Evolutionary conservation across 2,888 invertebrate species (phyloP).

Genomic region (Hermaeophaga mercurialis): DNA sequence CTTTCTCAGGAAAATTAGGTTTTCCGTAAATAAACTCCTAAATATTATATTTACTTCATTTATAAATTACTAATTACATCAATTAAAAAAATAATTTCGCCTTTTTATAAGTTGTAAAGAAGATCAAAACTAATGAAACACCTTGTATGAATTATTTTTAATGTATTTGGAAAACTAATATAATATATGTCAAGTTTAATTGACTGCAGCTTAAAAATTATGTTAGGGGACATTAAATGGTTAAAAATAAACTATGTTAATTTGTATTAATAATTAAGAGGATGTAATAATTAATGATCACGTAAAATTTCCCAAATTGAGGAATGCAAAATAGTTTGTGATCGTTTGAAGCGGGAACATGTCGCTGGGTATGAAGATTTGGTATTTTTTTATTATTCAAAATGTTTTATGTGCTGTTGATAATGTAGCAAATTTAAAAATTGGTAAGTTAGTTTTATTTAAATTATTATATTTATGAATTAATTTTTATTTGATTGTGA

Average conservation of each 20-base stretch:
- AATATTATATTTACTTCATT: no score
- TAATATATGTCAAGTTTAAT: slow-evolving; percentile 8
- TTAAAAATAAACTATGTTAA: slow-evolving; percentile 3
- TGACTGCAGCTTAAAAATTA: background rate
- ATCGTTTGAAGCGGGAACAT: background rate
- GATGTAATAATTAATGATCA: slow-evolving; percentile 9
- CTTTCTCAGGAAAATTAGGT: no score
- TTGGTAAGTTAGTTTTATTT: background rate
- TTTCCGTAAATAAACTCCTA: no score
- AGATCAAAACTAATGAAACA: no score
- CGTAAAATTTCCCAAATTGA: background rate
- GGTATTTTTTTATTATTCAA: slow-evolving; percentile 6
- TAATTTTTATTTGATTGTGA: no score
- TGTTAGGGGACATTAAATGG: background rate
- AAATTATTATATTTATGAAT: no score
- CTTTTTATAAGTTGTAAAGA: background rate
- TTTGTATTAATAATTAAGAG: slow-evolving; percentile 1
- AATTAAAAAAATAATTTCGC: no score
- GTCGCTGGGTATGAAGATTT: background rate
- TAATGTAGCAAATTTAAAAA: slow-evolving; percentile 5
- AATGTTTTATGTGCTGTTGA: slow-evolving; percentile 1
- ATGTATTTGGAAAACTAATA: no score
- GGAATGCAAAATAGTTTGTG: background rate
- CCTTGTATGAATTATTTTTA: no score
- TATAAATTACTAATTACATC: no score